Evolutionary conservation across 2,888 invertebrate genomes (phyloP), one percentile per base, ranked within the genome.

Genomic region (Lissocephala sabroskyi): DNA sequence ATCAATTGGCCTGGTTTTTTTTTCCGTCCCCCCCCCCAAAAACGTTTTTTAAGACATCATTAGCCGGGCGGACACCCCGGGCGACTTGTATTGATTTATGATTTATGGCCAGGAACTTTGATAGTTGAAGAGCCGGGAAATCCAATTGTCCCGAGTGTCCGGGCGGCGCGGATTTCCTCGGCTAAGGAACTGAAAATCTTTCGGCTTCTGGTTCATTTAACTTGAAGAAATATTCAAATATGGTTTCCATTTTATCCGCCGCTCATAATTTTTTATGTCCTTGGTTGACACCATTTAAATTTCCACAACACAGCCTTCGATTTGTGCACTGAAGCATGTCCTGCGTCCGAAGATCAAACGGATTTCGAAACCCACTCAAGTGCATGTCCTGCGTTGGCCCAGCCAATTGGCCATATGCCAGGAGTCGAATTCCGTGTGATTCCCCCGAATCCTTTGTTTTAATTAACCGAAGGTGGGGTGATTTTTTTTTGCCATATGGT

Each of bases 161-260:
- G n/a, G 17, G 18, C 19, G 18, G 6, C 19, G n/a, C 19, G 2
- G 9, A 3, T 14, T 32, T 35, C 35, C 16, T 23, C 30, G 3
- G 45, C 26, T 48, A n/a, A n/a, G n/a, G 54, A 33, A 43, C 51
- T 67, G 65, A 78, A 82, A 81, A 81, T 81, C 81, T 81, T 82
- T n/a, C n/a, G n/a, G 82, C 80, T 81, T 82, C 82, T 80, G 75
- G 71, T 80, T 81, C 82, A 81, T 81, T 81, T 79, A 80, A 79
- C 82, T 71, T 70, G 52, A 77, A 77, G 55, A 59, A 77, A 66
- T 23, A 73, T 78, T 71, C 60, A 78, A 78, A 73, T 78, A 73
- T 73, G 78, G 71, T 73, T 73, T 59, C 67, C 56, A 55, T 64
- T 64, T 63, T 77, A 59, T 78, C 67, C 73, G 68, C 35, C 74